Conservation (phyloP, 2,113 vertebrate genomes). For the Cercocebus atys region DNA sequence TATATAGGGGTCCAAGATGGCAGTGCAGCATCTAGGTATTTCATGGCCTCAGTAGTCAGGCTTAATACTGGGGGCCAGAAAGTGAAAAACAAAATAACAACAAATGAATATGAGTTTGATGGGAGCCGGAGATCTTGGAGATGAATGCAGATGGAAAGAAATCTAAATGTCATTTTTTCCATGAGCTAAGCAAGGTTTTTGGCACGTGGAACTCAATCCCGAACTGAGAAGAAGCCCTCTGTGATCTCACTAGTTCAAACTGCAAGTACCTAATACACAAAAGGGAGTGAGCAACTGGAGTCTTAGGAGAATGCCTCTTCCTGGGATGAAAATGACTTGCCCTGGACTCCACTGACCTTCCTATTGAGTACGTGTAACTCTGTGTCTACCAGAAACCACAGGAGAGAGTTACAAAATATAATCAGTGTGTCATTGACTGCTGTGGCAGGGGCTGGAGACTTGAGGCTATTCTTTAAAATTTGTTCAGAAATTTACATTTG, state of each 20-base stretch:
- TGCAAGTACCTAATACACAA: background rate
- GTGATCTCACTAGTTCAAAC: background rate
- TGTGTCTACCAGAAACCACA: background rate
- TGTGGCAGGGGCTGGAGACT: background rate
- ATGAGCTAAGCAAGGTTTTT: background rate
- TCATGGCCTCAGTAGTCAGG: background rate
- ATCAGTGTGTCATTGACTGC: background rate
- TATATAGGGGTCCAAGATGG: background rate
- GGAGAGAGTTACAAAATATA: background rate
- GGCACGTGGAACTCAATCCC: background rate
- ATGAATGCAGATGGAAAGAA: background rate
- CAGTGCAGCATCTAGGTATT: background rate
- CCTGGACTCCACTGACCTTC: background rate
- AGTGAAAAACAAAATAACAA: background rate
- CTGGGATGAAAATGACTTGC: background rate
- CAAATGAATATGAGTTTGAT: background rate
- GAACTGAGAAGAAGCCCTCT: background rate
- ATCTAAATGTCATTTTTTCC: background rate
- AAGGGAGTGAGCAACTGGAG: background rate
- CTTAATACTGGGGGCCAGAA: background rate
- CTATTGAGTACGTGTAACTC: background rate
- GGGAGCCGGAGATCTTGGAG: background rate
- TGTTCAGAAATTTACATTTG: background rate
- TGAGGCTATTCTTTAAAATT: background rate
- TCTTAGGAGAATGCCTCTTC: background rate